Evolutionary conservation across 2,113 vertebrate species (phyloP).

Genomic region (Gobiocypris rarus): DNA sequence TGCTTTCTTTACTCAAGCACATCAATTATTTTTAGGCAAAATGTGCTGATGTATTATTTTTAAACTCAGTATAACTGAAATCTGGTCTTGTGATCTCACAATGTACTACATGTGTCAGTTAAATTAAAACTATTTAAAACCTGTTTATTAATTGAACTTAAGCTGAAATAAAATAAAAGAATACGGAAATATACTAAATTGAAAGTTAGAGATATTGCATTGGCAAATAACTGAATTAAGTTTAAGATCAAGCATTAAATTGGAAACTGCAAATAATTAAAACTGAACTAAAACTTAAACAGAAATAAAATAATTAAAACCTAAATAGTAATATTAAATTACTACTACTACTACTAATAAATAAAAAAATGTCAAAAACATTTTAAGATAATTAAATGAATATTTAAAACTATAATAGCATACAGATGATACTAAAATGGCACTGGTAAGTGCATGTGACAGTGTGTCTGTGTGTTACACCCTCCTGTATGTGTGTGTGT

Average conservation of each 20-base stretch:
- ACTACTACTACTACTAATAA: too few species aligned
- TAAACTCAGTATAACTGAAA: background rate
- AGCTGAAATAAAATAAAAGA: background rate
- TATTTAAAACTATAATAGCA: too few species aligned
- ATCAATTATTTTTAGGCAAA: slow-evolving; percentile 14
- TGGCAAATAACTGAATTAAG: background rate
- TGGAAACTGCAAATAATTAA: background rate
- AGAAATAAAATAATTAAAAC: background rate
- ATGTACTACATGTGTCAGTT: background rate
- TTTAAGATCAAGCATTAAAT: too few species aligned
- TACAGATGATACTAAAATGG: background rate
- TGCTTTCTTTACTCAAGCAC: slow-evolving; percentile 16
- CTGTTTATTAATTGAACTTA: background rate
- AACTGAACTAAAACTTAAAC: background rate
- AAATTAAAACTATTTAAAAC: background rate
- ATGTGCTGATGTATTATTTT: background rate
- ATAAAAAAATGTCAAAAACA: too few species aligned
- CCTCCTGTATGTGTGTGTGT: background rate
- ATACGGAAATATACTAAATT: background rate
- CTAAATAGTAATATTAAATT: background rate
- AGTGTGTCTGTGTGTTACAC: background rate
- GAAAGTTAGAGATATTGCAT: background rate
- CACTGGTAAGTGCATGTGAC: background rate
- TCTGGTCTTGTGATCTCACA: background rate
- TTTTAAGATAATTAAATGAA: too few species aligned